Conservation (phyloP, 2,888 invertebrate genomes). For the Mayetiola destructor region DNA sequence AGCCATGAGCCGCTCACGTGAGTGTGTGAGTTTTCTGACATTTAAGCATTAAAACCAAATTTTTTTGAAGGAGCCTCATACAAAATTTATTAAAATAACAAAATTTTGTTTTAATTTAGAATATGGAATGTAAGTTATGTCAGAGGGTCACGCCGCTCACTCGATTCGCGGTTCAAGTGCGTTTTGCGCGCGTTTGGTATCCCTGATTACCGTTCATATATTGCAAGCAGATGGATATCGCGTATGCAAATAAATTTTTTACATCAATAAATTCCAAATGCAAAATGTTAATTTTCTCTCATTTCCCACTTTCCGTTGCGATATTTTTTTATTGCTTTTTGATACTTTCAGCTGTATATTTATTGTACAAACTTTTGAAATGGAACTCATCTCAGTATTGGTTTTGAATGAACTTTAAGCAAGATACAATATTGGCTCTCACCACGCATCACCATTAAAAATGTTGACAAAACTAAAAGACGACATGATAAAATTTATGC, state of each 20-base stretch:
- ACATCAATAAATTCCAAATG: constrained; percentile 5
- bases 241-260: background rate
- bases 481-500: constrained; percentile 9
- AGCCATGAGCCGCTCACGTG: too few relatives aligned
- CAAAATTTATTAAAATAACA: too few relatives aligned
- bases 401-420: background rate
- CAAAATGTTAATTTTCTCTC: too few relatives aligned
- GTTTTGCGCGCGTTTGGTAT: too few relatives aligned
- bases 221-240: constrained; percentile 1
- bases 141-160: too few relatives aligned
- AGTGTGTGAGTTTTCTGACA: too few relatives aligned
- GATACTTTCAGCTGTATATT: background rate
- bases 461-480: constrained; percentile 2
- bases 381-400: background rate
- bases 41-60: too few relatives aligned
- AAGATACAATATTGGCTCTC: background rate
- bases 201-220: too few relatives aligned
- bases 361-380: background rate
- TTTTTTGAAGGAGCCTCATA: too few relatives aligned
- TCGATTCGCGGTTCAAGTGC: too few relatives aligned
- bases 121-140: too few relatives aligned
- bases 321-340: constrained; percentile 1
- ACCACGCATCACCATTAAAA: background rate
- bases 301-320: background rate
- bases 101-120: too few relatives aligned